Percentiles rank a stretch among this genome's conserved stretches.
These are phyloP conservation scores for Eunapius fragilis DNA, from an alignment of 37 sponge, comb jelly and placozoan species.

Conservation along the genomic window DNA sequence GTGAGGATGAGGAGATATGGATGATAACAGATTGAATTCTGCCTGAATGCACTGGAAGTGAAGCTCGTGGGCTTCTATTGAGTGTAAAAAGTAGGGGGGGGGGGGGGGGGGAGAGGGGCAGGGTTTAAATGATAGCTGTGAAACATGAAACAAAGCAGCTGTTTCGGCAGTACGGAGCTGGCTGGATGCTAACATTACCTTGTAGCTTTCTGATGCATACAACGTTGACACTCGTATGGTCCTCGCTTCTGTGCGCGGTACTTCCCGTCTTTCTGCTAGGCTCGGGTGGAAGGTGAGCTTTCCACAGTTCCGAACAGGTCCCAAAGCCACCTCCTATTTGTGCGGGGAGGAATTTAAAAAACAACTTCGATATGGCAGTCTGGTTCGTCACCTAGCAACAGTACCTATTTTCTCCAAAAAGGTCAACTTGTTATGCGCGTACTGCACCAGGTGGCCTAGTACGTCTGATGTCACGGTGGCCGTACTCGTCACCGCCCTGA, in stretches of 20 bases:
- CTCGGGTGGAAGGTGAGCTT: background rate
- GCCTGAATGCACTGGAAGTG: background rate
- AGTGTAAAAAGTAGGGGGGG: no score
- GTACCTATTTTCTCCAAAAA: background rate
- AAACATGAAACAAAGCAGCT: no score
- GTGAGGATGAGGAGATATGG: background rate
- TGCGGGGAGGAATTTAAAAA: background rate
- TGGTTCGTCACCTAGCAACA: background rate
- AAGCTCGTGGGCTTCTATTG: background rate
- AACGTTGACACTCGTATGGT: background rate
- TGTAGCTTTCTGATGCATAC: background rate
- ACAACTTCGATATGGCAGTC: background rate
- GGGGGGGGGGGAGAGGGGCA: no score
- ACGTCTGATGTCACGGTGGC: background rate
- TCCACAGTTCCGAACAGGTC: background rate
- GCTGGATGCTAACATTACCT: background rate
- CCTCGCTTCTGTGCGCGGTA: background rate
- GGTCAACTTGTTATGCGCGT: background rate
- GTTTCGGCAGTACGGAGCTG: no score
- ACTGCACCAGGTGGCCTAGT: background rate
- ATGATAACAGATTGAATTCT: background rate
- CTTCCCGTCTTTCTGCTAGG: background rate
- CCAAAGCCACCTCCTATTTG: background rate
- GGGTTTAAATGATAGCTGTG: no score
- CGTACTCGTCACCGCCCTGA: background rate